Evolutionary conservation across 2,113 vertebrate species (phyloP).

Genomic region (Pluvialis apricaria): DNA sequence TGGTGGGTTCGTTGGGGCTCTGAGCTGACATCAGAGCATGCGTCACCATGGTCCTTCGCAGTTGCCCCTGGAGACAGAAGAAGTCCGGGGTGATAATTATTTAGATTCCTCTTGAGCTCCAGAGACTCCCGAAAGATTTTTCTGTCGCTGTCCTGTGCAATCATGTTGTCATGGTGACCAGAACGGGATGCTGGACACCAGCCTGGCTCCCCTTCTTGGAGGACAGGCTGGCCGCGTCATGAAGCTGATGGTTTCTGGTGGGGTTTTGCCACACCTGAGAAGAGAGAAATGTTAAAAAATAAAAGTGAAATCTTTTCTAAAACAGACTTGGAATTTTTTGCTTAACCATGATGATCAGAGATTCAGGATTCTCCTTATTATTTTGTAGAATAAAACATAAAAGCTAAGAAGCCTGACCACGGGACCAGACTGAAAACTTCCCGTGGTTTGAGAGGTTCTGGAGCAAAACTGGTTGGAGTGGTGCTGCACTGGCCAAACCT

Average conservation of each 20-base stretch:
- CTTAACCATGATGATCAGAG: accelerated
- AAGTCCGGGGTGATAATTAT: neutral
- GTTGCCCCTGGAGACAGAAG: neutral
- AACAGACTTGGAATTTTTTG: neutral
- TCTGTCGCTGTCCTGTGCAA: neutral
- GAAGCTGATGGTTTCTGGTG: neutral
- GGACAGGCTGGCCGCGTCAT: neutral
- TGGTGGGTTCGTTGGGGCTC: neutral
- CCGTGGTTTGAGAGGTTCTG: neutral
- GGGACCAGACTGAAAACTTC: neutral
- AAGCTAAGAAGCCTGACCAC: neutral
- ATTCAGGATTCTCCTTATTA: neutral
- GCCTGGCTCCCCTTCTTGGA: neutral
- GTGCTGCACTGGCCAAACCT: neutral
- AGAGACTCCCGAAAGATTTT: neutral
- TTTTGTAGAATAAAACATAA: neutral
- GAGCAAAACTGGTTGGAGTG: neutral
- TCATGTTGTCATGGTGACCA: neutral
- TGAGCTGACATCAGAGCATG: constrained; percentile 13
- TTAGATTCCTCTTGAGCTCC: neutral
- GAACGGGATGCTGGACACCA: neutral
- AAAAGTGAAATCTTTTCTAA: neutral
- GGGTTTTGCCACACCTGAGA: neutral
- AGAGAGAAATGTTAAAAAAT: neutral
- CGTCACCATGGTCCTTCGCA: neutral